Conservation (phyloP, 2,797 vertebrate genomes). For the Chaetodon trifasciatus region DNA sequence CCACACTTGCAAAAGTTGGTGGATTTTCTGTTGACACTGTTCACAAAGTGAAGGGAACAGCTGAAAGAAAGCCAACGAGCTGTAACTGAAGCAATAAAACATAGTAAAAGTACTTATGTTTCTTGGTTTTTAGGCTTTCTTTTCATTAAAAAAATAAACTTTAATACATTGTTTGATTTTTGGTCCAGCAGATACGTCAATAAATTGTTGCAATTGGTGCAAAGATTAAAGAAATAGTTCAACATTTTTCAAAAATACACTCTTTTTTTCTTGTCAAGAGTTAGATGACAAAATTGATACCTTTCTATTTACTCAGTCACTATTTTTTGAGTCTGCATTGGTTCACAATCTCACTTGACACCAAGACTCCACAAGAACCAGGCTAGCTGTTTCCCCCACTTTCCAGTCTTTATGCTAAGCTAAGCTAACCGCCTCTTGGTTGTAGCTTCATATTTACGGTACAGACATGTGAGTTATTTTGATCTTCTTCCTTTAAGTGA, state of each 20-base stretch:
- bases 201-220: background rate
- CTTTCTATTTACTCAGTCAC: background rate
- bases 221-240: background rate
- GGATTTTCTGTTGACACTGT: background rate
- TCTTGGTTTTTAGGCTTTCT: background rate
- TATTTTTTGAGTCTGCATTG: background rate
- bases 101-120: background rate
- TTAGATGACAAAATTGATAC: background rate
- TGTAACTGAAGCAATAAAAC: background rate
- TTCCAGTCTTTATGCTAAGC: background rate
- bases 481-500: too few species aligned
- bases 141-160: background rate
- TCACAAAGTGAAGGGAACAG: background rate
- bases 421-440: background rate
- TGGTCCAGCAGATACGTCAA: background rate
- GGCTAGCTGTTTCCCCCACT: background rate
- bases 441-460: background rate
- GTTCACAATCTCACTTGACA: background rate
- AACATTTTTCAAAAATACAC: background rate
- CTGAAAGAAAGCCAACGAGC: background rate
- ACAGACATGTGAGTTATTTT: too few species aligned
- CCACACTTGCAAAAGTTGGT: background rate
- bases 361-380: background rate
- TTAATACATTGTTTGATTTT: background rate
- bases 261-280: background rate